Base-by-base conservation (phyloP, 2,113 vertebrate genomes). In the Myodes glareolus region DNA sequence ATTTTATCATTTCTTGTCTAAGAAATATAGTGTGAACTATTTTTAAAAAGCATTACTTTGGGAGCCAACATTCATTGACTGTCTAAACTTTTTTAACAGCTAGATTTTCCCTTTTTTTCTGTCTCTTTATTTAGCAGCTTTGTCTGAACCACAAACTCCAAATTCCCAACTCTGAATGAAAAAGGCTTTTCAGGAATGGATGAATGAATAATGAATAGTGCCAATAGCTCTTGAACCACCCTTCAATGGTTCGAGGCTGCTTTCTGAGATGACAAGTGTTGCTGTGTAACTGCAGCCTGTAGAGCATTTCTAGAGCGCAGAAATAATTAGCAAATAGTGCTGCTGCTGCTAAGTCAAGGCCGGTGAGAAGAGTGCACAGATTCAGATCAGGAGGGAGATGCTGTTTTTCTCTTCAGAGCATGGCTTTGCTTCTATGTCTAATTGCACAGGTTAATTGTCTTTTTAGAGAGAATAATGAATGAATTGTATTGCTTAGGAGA, bases 151-250 rank as follows among this genome's bases (percentile, higher is more conserved):
- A 13, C 76, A 82, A 76, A 36, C 12, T 47, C 67, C 31, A 42
- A 90, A 76, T 90, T 92, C 50, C 88, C 42, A 94, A 63, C 36
- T 92, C 42, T 39, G 75, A 97, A 96, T 94, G 89, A 88, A 94
- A 93, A 95, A 87, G 25, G 33, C 67, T 94, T 92, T 92, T 80
- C 85, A 91, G 47, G 92, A 97, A 90, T 75, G 50, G 77, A 86
- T 96, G 86, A 87, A 91, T 96, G 72, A 94, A 88, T 92, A 88
- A 93, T 91, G 73, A 82, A 16, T 73, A 82, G 21, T 77, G 63
- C 72, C 89, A 67, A 36, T 85, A 86, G 31, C 50, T 91, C 72
- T 95, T 76, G 72, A 95, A 17, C 11, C n/a, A 73, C 76, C 17
- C 58, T 90, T 96, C 92, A 85, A 29, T 42, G 27, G 29, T 33